Base-by-base conservation (phyloP, 2,888 invertebrate species). In the Melinaea menophilus region DNA sequence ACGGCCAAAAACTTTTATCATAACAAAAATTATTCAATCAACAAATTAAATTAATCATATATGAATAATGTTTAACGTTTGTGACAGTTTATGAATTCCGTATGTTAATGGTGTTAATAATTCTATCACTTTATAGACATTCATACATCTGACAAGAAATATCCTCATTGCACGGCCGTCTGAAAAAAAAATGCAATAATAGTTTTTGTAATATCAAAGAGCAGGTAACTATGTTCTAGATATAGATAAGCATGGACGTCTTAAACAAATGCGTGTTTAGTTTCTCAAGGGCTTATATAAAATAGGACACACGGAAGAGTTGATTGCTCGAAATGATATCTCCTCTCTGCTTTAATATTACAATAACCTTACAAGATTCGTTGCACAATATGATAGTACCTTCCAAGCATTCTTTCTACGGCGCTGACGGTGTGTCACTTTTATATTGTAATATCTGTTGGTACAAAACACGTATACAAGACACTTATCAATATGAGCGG, bases 131-230 rank as follows among this genome's bases (percentile, higher is more conserved):
- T 84, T 78, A 82, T 82, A 81, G 79, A 86, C 89, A 90, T 88
- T 87, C 88, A 88, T 87, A 87, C 84, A 81, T 89, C 85, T 83
- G 87, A 87, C 87, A 89, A 80, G 82, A 87, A 79, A 78, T 80
- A 84, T 88, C 86, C 85, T 88, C 84, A 84, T 85, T 84, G 86
- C 88, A 88, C 88, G 89, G 89, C 89, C 86, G 81, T 89, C 88
- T 88, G 88, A 84, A 87, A 88, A 84, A 82, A 83, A 79, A 31
- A 9, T 81, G 86, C 86, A 80, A 81, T 79, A 76, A 78, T 80
- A 89, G 90, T 87, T 85, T 82, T 90, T 90, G 90, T 90, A 90
- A 90, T 90, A 90, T 90, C 82, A 89, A 90, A 90, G 88, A 89
- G 90, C 90, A 84, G 76, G 77, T 70, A 71, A 37, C 58, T 59